Evolutionary conservation across 92 coral and sea anemone species (phyloP).

Genomic region (Scolanthus callimorphus): DNA sequence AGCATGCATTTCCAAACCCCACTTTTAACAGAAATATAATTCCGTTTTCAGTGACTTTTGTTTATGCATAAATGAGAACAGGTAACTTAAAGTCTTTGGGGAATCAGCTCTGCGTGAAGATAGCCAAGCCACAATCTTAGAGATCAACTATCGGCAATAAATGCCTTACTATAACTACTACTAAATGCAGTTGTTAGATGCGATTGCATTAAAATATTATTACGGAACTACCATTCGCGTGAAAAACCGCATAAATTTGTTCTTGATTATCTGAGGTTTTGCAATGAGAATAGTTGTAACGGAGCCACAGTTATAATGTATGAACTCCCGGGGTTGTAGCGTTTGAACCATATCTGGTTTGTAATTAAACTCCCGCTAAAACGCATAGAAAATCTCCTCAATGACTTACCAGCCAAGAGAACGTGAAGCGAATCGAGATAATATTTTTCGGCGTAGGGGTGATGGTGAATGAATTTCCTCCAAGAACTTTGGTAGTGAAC

Average conservation of each 20-base stretch:
- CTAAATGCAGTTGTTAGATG: conserved; percentile 57
- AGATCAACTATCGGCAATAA: not conserved
- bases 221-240: conserved; percentile 63
- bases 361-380: no score
- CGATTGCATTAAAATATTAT: conserved; percentile 78
- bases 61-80: no score
- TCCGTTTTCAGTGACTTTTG: no score
- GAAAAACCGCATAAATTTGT: conserved; percentile 72
- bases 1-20: conserved; percentile 61
- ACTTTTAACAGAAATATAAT: no score
- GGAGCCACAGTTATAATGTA: conserved; percentile 36
- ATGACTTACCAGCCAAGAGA: conserved; percentile 98
- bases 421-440: conserved; percentile 83
- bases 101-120: no score
- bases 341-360: no score
- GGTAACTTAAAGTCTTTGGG: no score
- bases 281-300: conserved; percentile 39
- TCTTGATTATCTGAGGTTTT: conserved; percentile 48
- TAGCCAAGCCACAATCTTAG: no score
- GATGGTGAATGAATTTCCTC: conserved; percentile 81
- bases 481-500: conserved; percentile 74
- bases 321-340: conserved; percentile 6
- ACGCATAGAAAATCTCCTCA: conserved; percentile 8
- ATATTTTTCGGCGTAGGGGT: conserved; percentile 66
- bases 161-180: not conserved